These are phyloP conservation scores for Paradisaea rubra DNA, from an alignment of 2,113 vertebrate genomes.

Conservation along the genomic window DNA sequence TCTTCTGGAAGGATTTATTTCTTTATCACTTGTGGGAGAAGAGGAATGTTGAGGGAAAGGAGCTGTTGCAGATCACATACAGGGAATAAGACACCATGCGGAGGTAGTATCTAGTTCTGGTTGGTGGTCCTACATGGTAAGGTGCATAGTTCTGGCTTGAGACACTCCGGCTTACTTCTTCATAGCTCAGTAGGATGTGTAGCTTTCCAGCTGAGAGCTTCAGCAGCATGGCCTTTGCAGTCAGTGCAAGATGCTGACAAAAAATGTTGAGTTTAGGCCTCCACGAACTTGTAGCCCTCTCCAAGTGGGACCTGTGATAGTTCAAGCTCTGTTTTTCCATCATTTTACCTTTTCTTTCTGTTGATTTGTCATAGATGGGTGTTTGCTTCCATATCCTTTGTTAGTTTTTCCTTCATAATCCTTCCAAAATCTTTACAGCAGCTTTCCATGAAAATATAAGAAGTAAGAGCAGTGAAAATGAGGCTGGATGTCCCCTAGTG, in stretches of 20 bases:
- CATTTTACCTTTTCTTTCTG: neutral
- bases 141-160: neutral
- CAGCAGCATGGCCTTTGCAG: neutral
- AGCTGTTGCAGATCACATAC: neutral
- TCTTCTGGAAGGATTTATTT: neutral
- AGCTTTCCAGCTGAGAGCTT: neutral
- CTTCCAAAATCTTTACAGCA: neutral
- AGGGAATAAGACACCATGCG: neutral
- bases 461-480: neutral
- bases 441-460: neutral
- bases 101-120: neutral
- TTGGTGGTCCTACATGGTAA: neutral
- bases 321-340: neutral
- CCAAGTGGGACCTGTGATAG: neutral
- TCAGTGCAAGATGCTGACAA: neutral
- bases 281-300: accelerated
- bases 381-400: neutral
- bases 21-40: neutral
- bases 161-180: neutral
- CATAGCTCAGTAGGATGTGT: neutral
- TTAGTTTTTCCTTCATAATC: neutral
- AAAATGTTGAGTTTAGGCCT: neutral
- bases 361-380: neutral
- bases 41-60: neutral
- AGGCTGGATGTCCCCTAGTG: neutral